Percentiles rank a stretch among this genome's conserved stretches.
Conservation (phyloP, 2,797 vertebrate genomes). For the Microcaecilia unicolor region DNA sequence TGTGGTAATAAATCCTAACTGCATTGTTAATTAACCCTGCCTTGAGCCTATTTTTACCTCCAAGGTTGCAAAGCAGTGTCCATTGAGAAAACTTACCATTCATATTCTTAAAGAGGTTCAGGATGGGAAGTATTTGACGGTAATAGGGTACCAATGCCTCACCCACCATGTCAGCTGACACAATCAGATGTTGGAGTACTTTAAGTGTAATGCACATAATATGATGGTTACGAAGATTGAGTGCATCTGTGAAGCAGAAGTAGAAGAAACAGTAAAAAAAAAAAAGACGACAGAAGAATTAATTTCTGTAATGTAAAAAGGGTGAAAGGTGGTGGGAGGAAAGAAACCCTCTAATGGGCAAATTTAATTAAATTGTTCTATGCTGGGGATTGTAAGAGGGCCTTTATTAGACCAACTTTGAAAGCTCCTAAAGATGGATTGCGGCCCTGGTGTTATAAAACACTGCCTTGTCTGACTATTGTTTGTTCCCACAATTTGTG, state of each 20-base stretch:
- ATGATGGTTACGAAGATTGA: conserved; percentile 79
- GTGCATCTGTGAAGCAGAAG: conserved; percentile 57
- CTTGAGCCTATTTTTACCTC: conserved; percentile 9
- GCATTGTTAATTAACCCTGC: conserved; percentile 28
- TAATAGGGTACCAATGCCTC: conserved; percentile 82
- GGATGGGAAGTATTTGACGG: conserved; percentile 81
- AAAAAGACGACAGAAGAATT: conserved; percentile 21
- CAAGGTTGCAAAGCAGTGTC: neutral
- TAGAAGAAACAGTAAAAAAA: conserved; percentile 26
- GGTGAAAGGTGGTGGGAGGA: too few relatives aligned
- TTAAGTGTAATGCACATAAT: conserved; percentile 85
- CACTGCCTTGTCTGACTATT: conserved; percentile 37
- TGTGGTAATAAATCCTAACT: conserved; percentile 35
- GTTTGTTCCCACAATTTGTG: conserved; percentile 42
- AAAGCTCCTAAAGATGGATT: conserved; percentile 42
- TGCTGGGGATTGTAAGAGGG: conserved; percentile 30
- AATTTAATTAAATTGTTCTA: conserved; percentile 40
- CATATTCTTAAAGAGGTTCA: conserved; percentile 91
- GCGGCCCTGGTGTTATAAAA: conserved; percentile 35
- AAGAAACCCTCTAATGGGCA: conserved; percentile 18
- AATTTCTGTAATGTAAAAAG: conserved; percentile 14
- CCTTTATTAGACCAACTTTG: conserved; percentile 35
- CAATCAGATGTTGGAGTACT: conserved; percentile 82
- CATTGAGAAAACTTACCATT: conserved; percentile 67
- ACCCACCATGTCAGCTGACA: conserved; percentile 73